Percentiles rank a stretch among this genome's conserved stretches.
Conservation (phyloP, 2,797 vertebrate genomes). For the Rhinophrynus dorsalis region DNA sequence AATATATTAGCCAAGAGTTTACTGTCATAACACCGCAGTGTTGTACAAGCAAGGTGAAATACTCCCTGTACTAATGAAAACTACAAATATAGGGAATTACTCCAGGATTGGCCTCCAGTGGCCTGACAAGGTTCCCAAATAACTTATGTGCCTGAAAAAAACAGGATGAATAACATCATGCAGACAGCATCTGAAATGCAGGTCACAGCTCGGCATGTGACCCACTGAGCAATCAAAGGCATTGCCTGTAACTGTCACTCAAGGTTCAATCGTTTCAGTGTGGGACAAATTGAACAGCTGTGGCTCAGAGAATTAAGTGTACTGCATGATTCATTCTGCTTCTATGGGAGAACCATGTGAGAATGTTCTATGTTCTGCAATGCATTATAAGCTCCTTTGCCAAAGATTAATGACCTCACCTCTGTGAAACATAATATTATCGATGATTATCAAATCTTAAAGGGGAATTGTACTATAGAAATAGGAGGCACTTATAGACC, state of each 20-base stretch:
- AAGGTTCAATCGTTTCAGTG: conserved; percentile 58
- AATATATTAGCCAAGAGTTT: too few relatives aligned
- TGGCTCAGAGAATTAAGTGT: conserved; percentile 60
- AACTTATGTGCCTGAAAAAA: conserved; percentile 28
- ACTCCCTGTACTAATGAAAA: conserved; percentile 6
- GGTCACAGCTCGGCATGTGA: conserved; percentile 58
- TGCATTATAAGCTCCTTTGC: conserved; percentile 39
- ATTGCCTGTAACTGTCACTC: conserved; percentile 62
- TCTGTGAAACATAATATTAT: conserved; percentile 22
- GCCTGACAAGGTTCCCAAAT: conserved; percentile 55
- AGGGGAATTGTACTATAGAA: not conserved
- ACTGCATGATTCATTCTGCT: conserved; percentile 62
- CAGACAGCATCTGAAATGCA: conserved; percentile 61
- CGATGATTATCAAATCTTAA: conserved; percentile 14
- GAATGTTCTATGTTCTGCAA: conserved; percentile 41
- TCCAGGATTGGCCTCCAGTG: conserved; percentile 55
- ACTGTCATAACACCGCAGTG: not conserved
- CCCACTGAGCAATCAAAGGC: conserved; percentile 57
- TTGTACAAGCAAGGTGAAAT: not conserved
- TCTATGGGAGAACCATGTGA: conserved; percentile 55
- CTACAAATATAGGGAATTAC: conserved; percentile 55
- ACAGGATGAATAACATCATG: conserved; percentile 50
- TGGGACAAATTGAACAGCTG: conserved; percentile 62
- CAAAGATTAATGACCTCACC: conserved; percentile 37
- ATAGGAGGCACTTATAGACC: not conserved